Conservation (phyloP, 2,797 vertebrate genomes). For the Leptoclinus maculatus region DNA sequence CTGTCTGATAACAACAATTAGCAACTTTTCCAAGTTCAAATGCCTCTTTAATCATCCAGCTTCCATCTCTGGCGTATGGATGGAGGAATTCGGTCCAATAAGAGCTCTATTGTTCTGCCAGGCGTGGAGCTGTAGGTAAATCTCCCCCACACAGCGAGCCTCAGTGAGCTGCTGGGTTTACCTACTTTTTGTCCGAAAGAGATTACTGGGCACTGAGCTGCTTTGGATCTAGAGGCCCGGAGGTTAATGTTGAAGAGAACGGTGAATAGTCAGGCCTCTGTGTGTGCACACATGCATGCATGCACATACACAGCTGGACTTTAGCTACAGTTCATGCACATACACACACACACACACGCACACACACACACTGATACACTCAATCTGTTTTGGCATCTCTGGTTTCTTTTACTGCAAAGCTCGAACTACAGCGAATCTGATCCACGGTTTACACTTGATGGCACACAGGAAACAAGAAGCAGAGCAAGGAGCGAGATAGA, state of each 20-base stretch:
- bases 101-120: slow-evolving; percentile 67
- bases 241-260: slow-evolving; percentile 60
- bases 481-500: not conserved
- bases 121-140: slow-evolving; percentile 52
- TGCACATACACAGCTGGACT: slow-evolving; percentile 16
- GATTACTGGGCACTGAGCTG: slow-evolving; percentile 61
- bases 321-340: not conserved
- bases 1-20: not conserved
- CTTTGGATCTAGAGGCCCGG: slow-evolving; percentile 46
- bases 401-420: slow-evolving; percentile 41
- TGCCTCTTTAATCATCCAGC: slow-evolving; percentile 33
- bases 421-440: slow-evolving; percentile 48
- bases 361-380: slow-evolving; percentile 8
- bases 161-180: slow-evolving; percentile 53
- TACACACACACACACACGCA: not conserved
- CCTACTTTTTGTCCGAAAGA: slow-evolving; percentile 44
- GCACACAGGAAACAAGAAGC: slow-evolving; percentile 31
- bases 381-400: slow-evolving; percentile 47
- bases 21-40: slow-evolving; percentile 42
- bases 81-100: slow-evolving; percentile 63
- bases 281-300: slow-evolving; percentile 55
- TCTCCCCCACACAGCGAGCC: slow-evolving; percentile 41
- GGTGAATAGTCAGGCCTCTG: slow-evolving; percentile 57
- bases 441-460: slow-evolving; percentile 43
- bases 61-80: slow-evolving; percentile 42